These are phyloP conservation scores for Limanda limanda DNA, from an alignment of 2,113 vertebrate species.

Conservation along the genomic window DNA sequence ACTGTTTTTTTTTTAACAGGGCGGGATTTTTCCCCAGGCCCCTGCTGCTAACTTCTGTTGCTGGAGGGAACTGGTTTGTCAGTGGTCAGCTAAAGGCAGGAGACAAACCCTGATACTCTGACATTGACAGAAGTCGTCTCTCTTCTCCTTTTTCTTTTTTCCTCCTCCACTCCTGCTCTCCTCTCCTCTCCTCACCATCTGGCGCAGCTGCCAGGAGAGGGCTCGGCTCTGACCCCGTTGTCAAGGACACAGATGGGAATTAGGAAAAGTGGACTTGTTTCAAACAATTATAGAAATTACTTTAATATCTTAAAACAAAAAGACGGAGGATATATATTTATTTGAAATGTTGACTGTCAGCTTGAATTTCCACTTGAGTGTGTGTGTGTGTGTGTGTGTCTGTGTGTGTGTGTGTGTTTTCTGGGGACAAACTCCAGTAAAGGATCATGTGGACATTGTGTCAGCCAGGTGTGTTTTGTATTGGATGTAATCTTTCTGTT, in stretches of 20 bases:
- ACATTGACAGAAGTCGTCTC: constrained; percentile 68
- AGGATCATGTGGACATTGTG: constrained; percentile 53
- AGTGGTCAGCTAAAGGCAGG: constrained; percentile 58
- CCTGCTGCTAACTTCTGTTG: constrained; percentile 34
- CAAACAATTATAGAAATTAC: constrained; percentile 95
- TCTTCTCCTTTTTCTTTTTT: constrained; percentile 62
- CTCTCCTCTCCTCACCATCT: constrained; percentile 78
- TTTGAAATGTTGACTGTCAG: constrained; percentile 86
- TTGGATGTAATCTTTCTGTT: constrained; percentile 71
- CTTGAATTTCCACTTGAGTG: constrained; percentile 85
- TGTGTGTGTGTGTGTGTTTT: constrained; percentile 30
- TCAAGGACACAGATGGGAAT: constrained; percentile 92
- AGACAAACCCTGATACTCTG: constrained; percentile 74
- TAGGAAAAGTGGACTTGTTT: constrained; percentile 90
- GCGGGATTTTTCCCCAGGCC: constrained; percentile 42
- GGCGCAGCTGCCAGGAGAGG: constrained; percentile 81
- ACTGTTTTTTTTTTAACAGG: constrained; percentile 56
- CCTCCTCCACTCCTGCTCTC: constrained; percentile 42
- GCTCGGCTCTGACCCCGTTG: constrained; percentile 84
- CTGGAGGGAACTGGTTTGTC: constrained; percentile 54
- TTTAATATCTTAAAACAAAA: constrained; percentile 90
- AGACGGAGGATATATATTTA: constrained; percentile 80
- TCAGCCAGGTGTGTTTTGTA: constrained; percentile 79
- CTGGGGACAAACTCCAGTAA: constrained; percentile 52
- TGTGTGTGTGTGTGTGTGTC: too few relatives aligned